phyloP scores from a whole-genome alignment of 2,113 vertebrate species.

The Varanus salvator region DNA sequence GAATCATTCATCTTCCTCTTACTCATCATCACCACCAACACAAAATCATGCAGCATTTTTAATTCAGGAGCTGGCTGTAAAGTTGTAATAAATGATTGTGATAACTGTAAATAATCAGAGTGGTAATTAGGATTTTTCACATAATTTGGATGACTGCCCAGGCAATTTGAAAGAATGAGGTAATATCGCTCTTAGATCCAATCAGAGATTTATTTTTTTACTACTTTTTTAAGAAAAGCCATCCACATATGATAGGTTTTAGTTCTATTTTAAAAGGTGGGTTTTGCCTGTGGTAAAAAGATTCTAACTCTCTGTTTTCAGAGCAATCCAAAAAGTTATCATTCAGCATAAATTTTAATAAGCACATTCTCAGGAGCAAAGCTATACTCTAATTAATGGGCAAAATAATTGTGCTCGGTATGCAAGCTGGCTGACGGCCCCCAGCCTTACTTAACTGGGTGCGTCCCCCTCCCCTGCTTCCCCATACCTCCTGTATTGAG shows the following conservation, averaged over 20 bases:
- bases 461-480: neutral
- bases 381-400: conserved; percentile 67
- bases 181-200: neutral
- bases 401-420: conserved; percentile 46
- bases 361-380: conserved; percentile 66
- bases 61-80: neutral
- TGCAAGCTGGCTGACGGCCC: conserved; percentile 40
- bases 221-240: neutral
- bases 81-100: neutral
- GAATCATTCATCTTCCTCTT: no score
- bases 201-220: neutral
- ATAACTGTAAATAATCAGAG: neutral
- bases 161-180: neutral
- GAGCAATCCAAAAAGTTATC: conserved; percentile 45
- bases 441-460: conserved; percentile 46
- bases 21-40: neutral
- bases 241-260: neutral
- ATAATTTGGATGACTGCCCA: neutral
- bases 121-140: neutral
- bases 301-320: conserved; percentile 36
- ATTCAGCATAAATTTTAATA: conserved; percentile 66
- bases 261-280: neutral
- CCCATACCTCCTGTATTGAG: neutral
- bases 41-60: neutral
- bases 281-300: neutral